phyloP scores from a whole-genome alignment of 2,113 vertebrate species.

The Catagonus wagneri region DNA sequence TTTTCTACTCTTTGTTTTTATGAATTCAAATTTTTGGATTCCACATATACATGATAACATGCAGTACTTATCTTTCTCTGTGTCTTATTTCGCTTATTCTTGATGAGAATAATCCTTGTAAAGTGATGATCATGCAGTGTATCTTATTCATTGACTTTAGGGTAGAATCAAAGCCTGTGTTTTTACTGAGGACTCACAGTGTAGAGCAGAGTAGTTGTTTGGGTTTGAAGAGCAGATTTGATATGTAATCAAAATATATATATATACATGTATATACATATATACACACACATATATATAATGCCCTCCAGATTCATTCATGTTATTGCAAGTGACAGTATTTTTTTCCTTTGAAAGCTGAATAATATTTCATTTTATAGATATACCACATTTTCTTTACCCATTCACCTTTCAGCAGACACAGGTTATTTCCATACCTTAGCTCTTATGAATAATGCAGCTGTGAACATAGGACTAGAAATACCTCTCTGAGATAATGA shows the following conservation, averaged over 20 bases:
- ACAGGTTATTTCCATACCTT: not conserved
- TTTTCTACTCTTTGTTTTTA: not conserved
- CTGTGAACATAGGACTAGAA: not conserved
- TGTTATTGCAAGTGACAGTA: not conserved
- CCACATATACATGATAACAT: not conserved
- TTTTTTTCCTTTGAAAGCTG: not conserved
- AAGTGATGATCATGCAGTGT: not conserved
- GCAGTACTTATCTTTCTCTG: not conserved
- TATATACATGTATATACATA: too few species aligned
- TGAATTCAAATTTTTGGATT: not conserved
- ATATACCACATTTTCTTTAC: not conserved
- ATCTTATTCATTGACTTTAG: not conserved
- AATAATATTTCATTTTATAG: not conserved
- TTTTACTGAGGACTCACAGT: not conserved
- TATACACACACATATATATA: too few species aligned
- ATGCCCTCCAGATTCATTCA: not conserved
- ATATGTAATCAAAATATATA: too few species aligned
- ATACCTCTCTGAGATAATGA: not conserved
- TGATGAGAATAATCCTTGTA: not conserved
- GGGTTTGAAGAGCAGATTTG: not conserved
- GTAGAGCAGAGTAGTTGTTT: not conserved
- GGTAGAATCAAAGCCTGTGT: not conserved
- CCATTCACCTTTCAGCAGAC: not conserved
- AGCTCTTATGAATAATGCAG: not conserved
- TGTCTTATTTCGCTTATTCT: not conserved